Evolutionary conservation across 1,140 invertebrate species (phyloP), one percentile per base, ranked within the genome.

Genomic region (Heliconius nattereri): DNA sequence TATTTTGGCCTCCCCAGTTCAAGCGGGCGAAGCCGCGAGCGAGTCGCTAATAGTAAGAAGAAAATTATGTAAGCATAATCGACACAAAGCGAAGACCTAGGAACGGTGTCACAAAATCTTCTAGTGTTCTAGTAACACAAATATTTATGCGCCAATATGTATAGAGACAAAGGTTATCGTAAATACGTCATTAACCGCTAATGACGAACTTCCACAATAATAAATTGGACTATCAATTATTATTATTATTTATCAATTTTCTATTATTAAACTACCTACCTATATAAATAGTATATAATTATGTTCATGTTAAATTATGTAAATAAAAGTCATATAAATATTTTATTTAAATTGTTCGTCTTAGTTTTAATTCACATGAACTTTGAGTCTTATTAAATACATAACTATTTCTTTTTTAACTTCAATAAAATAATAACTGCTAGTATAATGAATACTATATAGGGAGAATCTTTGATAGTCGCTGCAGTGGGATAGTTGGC

Each of bases 81-180:
- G 7, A 60, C n/a, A 23, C 9, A 23, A 60, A 60, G 8, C 57
- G 9, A 26, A 60, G 26, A n/a, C 52, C 52, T 20, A 8, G 52
- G 7, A 19, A 54, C 20, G 37, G 37, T 54, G 57, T 23, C 57
- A 8, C 57, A 9, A 54, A 60, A 23, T 60, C 57, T 60, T 26
- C 57, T 66, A 66, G 23, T 77, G 75, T 54, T 54, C 40, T 71
- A 77, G 37, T 81, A 76, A 76, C 79, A 80, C 57, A 80, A 76
- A 74, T 81, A 49, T 81, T 81, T 77, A 74, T 29, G 11, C 73
- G 57, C 26, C 60, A 66, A 66, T 66, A 66, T 26, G 23, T 66
- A 66, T 66, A 76, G 75, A 66, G 71, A 80, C 71, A 77, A 52
- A 80, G 81, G 81, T 82, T 82, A 82, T 82, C 81, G 66, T 52